Conservation (phyloP, 1,140 invertebrate genomes). For the Chlorops oryzae region DNA sequence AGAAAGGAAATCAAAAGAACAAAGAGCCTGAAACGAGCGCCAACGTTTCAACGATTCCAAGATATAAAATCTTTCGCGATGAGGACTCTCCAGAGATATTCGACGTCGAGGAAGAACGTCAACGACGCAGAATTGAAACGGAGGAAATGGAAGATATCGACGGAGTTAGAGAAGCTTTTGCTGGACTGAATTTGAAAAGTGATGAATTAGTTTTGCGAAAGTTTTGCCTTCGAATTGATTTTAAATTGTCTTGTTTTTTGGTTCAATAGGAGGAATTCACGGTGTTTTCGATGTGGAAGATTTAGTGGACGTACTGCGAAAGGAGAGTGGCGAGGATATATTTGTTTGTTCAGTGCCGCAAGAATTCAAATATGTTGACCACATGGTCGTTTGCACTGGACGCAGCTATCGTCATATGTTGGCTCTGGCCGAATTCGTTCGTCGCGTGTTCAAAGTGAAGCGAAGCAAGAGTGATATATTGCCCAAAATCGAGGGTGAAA, state of each 20-base stretch:
- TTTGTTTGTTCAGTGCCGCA: slow-evolving; percentile 72
- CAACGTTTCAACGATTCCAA: slow-evolving; percentile 26
- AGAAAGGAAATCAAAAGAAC: neutral
- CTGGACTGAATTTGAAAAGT: slow-evolving; percentile 51
- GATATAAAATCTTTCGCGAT: slow-evolving; percentile 50
- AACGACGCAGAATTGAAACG: slow-evolving; percentile 46
- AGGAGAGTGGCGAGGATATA: slow-evolving; percentile 73
- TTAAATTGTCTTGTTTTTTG: slow-evolving; percentile 25
- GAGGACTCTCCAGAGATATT: slow-evolving; percentile 58
- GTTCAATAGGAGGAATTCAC: slow-evolving; percentile 67
- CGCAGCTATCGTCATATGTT: slow-evolving; percentile 67
- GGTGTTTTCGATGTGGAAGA: slow-evolving; percentile 87
- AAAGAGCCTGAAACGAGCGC: neutral
- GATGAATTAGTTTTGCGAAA: slow-evolving; percentile 15
- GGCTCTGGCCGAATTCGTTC: slow-evolving; percentile 69
- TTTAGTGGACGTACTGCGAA: slow-evolving; percentile 66
- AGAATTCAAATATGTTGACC: slow-evolving; percentile 72
- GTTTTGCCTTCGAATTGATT: slow-evolving; percentile 6
- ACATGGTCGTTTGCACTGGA: slow-evolving; percentile 72
- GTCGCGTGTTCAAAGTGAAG: slow-evolving; percentile 74
- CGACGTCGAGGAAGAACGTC: slow-evolving; percentile 59
- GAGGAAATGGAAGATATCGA: slow-evolving; percentile 41
- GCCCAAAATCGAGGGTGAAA: slow-evolving; percentile 71
- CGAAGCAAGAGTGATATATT: slow-evolving; percentile 58
- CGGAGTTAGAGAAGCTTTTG: slow-evolving; percentile 44